Base-by-base conservation (phyloP, 2,113 vertebrate genomes). In the Trogon melanurus region DNA sequence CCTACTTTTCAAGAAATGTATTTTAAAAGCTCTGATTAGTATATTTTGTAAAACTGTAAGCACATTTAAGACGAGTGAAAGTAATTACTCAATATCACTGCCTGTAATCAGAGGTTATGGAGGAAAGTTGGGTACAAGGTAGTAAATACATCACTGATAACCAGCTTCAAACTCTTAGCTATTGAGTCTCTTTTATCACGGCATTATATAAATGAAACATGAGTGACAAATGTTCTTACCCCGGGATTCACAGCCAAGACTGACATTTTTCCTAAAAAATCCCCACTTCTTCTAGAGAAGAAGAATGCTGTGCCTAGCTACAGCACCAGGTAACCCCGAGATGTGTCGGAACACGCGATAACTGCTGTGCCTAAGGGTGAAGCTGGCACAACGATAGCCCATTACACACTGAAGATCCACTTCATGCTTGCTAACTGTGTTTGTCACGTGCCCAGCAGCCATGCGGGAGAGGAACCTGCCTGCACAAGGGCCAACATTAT, bases 1-100 rank as follows among this genome's bases (percentile, higher is more conserved):
- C 58, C 58, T 80, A 26, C 48, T 74, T 89, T 96, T 93, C 85
- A 96, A 90, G 93, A 66, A 80, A 66, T n/a, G 11, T 65, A 26
- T 91, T 96, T 87, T 64, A 93, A 90, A 19, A 78, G 50, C 12
- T 53, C 60, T 85, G 45, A 90, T 87, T 16, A 86, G 72, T 62
- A 13, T 61, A 78, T 78, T 84, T 80, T 82, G 76, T 76, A 92
- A 94, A 91, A 88, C 25, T 69, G 5, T 67, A 82, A 82, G 36
- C 79, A 71, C 15, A 9, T 79, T 71, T 85, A 89, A 80, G 79
- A 48, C 36, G 82, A 82, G 51, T 66, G 71, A 94, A 87, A 72
- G 62, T 29, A 92, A 88, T 84, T 57, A 74, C 17, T 11, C 44
- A 92, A 70, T 57, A 90, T 27, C 62, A 54, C 66, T 94, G 34